phyloP scores from a whole-genome alignment of 1,140 invertebrate genomes.

The Saccostrea cuccullata region DNA sequence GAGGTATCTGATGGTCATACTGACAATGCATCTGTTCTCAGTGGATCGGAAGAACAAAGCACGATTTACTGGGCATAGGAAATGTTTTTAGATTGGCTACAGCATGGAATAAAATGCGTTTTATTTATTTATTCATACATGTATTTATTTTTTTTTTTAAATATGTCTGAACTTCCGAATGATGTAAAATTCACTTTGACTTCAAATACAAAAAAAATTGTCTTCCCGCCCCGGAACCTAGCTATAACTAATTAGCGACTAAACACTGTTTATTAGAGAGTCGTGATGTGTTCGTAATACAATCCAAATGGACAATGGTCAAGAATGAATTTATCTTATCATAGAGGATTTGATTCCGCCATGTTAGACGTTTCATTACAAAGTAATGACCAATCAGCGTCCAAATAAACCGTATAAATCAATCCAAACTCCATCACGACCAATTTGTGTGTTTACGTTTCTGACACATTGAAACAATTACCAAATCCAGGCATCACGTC shows the following conservation, averaged over 20 bases:
- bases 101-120: too few species aligned
- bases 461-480: conserved; percentile 33
- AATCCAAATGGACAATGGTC: conserved; percentile 37
- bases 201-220: too few species aligned
- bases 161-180: too few species aligned
- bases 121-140: too few species aligned
- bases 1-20: too few species aligned
- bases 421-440: conserved; percentile 28
- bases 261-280: background rate
- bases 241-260: background rate
- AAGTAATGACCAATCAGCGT: conserved; percentile 33
- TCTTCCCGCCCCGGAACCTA: background rate
- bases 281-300: conserved; percentile 26
- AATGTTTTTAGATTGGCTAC: too few species aligned
- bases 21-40: too few species aligned
- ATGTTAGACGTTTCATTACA: conserved; percentile 32
- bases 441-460: conserved; percentile 33
- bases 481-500: background rate
- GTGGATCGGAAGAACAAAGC: too few species aligned
- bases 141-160: too few species aligned
- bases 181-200: too few species aligned
- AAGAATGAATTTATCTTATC: conserved; percentile 34
- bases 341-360: conserved; percentile 16
- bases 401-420: conserved; percentile 37
- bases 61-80: too few species aligned